These are phyloP conservation scores for Pampusana beccarii DNA, from an alignment of 2,113 vertebrate genomes.

Conservation along the genomic window DNA sequence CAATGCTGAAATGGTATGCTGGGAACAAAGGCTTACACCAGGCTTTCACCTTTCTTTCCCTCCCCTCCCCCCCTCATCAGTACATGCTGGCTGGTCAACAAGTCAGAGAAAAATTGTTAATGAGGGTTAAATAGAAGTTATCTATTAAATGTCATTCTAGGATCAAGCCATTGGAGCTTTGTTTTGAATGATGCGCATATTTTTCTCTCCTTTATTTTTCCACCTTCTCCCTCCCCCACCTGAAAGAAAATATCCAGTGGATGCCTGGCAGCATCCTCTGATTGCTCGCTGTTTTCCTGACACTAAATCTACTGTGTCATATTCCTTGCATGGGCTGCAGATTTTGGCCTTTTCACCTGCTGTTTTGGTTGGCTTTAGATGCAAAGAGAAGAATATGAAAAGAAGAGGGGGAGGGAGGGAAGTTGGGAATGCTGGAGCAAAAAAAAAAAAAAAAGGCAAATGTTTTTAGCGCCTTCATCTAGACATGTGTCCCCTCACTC, in stretches of 20 bases:
- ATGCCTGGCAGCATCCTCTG: conserved; percentile 69
- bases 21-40: conserved; percentile 46
- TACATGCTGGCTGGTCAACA: conserved; percentile 67
- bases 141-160: conserved; percentile 73
- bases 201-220: conserved; percentile 44
- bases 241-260: conserved; percentile 53
- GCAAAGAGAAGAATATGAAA: conserved; percentile 78
- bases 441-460: conserved; percentile 76
- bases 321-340: conserved; percentile 76
- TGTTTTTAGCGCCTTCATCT: conserved; percentile 87
- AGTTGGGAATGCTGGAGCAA: conserved; percentile 79
- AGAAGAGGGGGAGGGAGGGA: conserved; percentile 74
- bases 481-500: conserved; percentile 89
- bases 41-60: conserved; percentile 45
- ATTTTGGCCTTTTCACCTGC: conserved; percentile 80
- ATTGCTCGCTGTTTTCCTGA: conserved; percentile 75
- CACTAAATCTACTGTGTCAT: conserved; percentile 75
- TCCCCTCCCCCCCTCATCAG: neutral
- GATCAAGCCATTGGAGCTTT: conserved; percentile 62
- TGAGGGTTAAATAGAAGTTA: conserved; percentile 77
- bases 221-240: conserved; percentile 22
- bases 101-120: conserved; percentile 80
- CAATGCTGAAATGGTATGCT: conserved; percentile 16
- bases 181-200: conserved; percentile 54
- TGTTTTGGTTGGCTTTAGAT: conserved; percentile 80